Evolutionary conservation across 2,113 vertebrate species (phyloP), one percentile per base, ranked within the genome.

Genomic region (Cepphus grylle): DNA sequence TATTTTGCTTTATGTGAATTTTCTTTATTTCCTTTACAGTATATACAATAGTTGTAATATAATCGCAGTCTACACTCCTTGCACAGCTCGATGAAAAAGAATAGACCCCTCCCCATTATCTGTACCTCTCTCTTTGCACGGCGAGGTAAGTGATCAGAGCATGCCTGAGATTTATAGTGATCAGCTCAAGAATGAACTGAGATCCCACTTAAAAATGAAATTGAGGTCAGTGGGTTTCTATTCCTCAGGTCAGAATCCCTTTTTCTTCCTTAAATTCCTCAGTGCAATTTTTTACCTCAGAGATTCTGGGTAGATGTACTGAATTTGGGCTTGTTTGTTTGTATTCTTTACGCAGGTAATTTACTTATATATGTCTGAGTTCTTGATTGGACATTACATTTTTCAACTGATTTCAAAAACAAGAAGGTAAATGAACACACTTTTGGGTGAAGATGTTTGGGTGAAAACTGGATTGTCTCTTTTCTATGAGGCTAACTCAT

Each of bases 221-320:
- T 1, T 38, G 0, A 59, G 40, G 30, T 36, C 6, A 55, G 25
- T 38, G 4, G 4, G 6, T 26, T 77, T 69, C 22, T 65, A 1
- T 55, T 59, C 20, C 22, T 77, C 88, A 30, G 29, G 8, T 49
- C 34, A 61, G 30, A 9, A 65, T 50, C 3, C 8, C 5, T 76
- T 38, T 67, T 72, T 63, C 4, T 52, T 88, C 18, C 34, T 47
- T 47, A 6, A 79, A n/a, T 55, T 69, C 40, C 7, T 83, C 59
- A 5, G 6, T 58, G 11, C 2, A 85, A 16, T 29, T 43, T 84
- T 65, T 66, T 42, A 7, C 6, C 15, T 81, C 6, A 40, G 34
- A 58, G 7, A 50, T 94, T 88, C 53, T 81, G n/a, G 40, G 26
- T 50, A 52, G 50, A 76, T 76, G 22, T 40, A 9, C 27, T 40